phyloP scores from a whole-genome alignment of 64 coral and sea anemone species.

The Pachyseris speciosa region DNA sequence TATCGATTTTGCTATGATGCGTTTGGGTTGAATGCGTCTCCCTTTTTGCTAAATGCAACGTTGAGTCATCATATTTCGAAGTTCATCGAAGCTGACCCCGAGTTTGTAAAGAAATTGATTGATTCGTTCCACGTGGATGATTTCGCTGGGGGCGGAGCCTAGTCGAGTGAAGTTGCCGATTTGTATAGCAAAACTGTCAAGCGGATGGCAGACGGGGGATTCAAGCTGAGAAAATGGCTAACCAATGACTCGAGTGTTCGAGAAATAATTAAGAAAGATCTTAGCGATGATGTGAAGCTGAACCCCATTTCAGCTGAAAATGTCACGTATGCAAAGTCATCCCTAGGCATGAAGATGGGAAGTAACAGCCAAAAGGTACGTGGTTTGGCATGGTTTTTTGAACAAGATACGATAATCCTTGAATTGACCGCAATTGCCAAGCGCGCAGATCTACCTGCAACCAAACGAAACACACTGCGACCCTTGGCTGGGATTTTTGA shows the following conservation, averaged over 20 bases:
- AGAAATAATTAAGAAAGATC: neutral
- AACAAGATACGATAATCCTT: slow-evolving; percentile 30
- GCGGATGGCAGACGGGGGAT: slow-evolving; percentile 52
- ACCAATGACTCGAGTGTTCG: slow-evolving; percentile 41
- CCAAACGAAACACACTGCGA: slow-evolving; percentile 69
- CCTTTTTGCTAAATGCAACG: slow-evolving; percentile 62
- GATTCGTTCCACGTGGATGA: slow-evolving; percentile 59
- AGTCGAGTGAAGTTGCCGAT: neutral
- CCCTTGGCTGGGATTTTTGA: slow-evolving; percentile 64
- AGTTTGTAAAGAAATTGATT: slow-evolving; percentile 27
- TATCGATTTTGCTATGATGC: slow-evolving; percentile 57
- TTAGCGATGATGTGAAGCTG: neutral
- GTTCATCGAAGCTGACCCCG: slow-evolving; percentile 20
- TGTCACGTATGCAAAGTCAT: slow-evolving; percentile 54
- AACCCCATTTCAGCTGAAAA: slow-evolving; percentile 11
- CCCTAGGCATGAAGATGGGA: neutral
- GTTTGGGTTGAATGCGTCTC: slow-evolving; percentile 53
- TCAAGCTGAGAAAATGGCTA: slow-evolving; percentile 62
- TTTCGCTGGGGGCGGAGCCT: neutral
- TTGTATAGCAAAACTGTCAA: slow-evolving; percentile 35
- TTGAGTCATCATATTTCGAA: slow-evolving; percentile 36
- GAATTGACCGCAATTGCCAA: slow-evolving; percentile 29
- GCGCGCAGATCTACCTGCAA: slow-evolving; percentile 22
- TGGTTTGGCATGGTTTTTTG: slow-evolving; percentile 63
- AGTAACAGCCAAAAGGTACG: slow-evolving; percentile 41